Evolutionary conservation across 92 coral and sea anemone species (phyloP).

Genomic region (Parazoanthus darwini): DNA sequence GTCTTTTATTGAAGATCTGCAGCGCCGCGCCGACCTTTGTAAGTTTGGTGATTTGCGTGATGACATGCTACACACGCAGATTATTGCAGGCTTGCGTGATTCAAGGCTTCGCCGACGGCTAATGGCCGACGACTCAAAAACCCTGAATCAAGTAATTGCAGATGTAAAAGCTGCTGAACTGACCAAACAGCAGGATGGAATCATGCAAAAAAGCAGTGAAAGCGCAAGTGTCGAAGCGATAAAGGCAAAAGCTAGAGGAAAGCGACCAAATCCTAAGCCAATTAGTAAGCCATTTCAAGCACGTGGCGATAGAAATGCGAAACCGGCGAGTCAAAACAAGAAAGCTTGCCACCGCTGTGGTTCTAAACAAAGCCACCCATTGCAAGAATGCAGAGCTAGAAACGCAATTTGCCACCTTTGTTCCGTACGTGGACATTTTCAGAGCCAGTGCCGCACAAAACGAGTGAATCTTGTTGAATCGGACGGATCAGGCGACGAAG

Average conservation of each 20-base stretch:
- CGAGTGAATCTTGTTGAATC: slow-evolving; percentile 35
- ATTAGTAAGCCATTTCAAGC: neutral
- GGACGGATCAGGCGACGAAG: slow-evolving; percentile 11
- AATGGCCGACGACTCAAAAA: slow-evolving; percentile 42
- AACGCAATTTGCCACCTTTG: slow-evolving; percentile 42
- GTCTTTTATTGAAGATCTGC: slow-evolving; percentile 35
- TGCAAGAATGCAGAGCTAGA: slow-evolving; percentile 51
- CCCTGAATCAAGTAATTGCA: slow-evolving; percentile 44
- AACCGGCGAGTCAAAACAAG: slow-evolving; percentile 14
- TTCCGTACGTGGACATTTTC: slow-evolving; percentile 42
- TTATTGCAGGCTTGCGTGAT: slow-evolving; percentile 29
- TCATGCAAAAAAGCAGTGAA: slow-evolving; percentile 41
- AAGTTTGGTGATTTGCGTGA: slow-evolving; percentile 38
- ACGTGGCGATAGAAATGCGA: neutral
- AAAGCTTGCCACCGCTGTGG: slow-evolving; percentile 36
- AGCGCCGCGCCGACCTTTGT: slow-evolving; percentile 42
- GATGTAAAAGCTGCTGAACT: slow-evolving; percentile 37
- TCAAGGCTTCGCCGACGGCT: slow-evolving; percentile 45
- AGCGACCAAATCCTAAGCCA: neutral
- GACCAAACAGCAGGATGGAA: slow-evolving; percentile 48
- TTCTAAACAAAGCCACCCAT: slow-evolving; percentile 33
- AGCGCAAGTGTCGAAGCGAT: slow-evolving; percentile 14
- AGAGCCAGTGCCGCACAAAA: slow-evolving; percentile 37
- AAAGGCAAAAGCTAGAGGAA: neutral
- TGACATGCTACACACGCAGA: slow-evolving; percentile 48